phyloP scores from a whole-genome alignment of 2,888 invertebrate genomes.

The Drosophila acutilabella region DNA sequence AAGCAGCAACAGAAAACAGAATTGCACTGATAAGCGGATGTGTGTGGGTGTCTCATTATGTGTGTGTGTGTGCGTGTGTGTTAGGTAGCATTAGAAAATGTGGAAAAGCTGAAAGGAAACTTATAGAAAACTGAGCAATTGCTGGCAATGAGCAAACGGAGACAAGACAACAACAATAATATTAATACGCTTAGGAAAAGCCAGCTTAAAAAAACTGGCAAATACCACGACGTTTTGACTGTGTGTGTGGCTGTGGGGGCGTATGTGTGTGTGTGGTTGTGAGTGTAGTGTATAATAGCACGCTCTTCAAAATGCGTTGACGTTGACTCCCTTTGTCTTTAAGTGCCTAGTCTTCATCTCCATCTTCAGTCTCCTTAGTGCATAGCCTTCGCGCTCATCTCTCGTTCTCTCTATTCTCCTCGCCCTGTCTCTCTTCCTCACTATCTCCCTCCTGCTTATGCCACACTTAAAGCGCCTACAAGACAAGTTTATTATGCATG shows the following conservation, averaged over 20 bases:
- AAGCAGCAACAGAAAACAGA: conserved; percentile 20
- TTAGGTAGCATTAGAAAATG: conserved; percentile 11
- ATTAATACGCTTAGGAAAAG: conserved; percentile 64
- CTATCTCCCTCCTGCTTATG: conserved; percentile 1
- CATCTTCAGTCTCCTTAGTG: neutral
- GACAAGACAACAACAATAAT: conserved; percentile 41
- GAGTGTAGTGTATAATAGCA: conserved; percentile 56
- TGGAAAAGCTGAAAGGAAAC: conserved; percentile 15
- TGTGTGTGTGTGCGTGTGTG: neutral
- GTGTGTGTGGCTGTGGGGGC: conserved; percentile 17
- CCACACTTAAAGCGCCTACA: conserved; percentile 37
- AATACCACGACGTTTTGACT: conserved; percentile 19
- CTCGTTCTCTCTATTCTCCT: conserved; percentile 31
- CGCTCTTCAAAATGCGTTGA: conserved; percentile 68
- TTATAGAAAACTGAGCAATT: conserved; percentile 48
- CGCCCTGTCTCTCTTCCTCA: conserved; percentile 1
- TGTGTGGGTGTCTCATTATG: neutral
- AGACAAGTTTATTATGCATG: conserved; percentile 69
- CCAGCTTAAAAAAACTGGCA: conserved; percentile 61
- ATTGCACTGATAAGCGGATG: conserved; percentile 56
- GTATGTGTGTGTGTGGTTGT: conserved; percentile 20
- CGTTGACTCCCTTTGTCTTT: conserved; percentile 63
- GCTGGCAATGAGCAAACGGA: conserved; percentile 51
- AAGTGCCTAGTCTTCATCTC: conserved; percentile 48
- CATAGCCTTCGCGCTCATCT: conserved; percentile 22